Conservation (phyloP, 2,113 vertebrate species). For the Pseudonaja textilis region DNA sequence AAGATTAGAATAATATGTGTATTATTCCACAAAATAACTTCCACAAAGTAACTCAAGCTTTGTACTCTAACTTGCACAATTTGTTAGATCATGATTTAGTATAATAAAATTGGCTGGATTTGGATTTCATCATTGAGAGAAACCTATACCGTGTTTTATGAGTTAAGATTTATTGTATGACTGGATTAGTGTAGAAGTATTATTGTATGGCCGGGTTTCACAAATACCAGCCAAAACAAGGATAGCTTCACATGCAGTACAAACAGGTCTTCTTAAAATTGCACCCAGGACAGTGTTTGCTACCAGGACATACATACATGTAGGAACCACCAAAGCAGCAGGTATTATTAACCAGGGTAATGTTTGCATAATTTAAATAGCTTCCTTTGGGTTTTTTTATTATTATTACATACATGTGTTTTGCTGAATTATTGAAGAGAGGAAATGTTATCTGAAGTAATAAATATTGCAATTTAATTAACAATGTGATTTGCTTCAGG, state of each 20-base stretch:
- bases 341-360: not conserved
- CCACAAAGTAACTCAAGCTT: not conserved
- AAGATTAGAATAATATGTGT: not conserved
- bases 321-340: not conserved
- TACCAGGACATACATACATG: not conserved
- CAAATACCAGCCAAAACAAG: not conserved
- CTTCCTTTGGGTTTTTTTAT: not conserved
- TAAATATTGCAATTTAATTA: not conserved
- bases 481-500: not conserved
- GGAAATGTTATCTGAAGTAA: not conserved
- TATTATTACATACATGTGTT: not conserved
- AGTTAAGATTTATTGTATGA: not conserved
- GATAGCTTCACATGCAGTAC: not conserved
- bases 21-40: not conserved
- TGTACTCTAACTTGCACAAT: not conserved
- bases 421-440: not conserved
- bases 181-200: not conserved
- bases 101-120: not conserved
- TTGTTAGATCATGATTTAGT: not conserved
- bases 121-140: not conserved
- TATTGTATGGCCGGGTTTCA: not conserved
- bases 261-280: not conserved
- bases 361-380: not conserved
- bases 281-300: not conserved
- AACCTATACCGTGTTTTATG: not conserved